Conservation (phyloP, 64 coral and sea anemone genomes). For the Montipora foliosa region DNA sequence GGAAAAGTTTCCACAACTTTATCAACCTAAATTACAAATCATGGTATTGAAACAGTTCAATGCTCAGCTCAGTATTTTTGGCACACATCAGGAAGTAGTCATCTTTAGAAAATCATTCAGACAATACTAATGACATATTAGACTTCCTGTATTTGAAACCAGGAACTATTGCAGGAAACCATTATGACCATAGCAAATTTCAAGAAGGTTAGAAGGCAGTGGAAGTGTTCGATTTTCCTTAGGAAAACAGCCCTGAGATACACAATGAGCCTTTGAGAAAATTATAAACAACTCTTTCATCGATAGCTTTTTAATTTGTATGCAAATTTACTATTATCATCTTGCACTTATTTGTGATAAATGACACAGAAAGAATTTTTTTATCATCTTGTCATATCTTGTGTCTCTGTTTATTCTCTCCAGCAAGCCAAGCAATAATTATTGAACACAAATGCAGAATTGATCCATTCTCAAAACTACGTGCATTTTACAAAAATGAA, state of each 20-base stretch:
- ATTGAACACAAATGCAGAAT: not conserved
- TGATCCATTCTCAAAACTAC: not conserved
- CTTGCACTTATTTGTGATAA: not conserved
- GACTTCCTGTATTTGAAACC: not conserved
- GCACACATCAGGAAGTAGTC: not conserved
- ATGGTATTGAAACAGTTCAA: not conserved
- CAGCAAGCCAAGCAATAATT: not conserved
- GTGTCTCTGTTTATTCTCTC: not conserved
- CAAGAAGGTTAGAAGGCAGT: not conserved
- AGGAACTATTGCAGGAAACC: not conserved
- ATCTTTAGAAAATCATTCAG: not conserved
- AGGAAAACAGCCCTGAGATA: not conserved
- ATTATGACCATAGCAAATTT: too few relatives aligned
- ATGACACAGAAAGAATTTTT: not conserved
- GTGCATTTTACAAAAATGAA: not conserved
- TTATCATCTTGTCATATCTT: not conserved
- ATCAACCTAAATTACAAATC: not conserved
- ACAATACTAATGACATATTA: not conserved
- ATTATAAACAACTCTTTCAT: not conserved
- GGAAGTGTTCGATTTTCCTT: not conserved
- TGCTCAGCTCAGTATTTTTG: not conserved
- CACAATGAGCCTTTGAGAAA: not conserved
- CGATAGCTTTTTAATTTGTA: slow-evolving; percentile 1
- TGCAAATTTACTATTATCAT: slow-evolving; percentile 10
- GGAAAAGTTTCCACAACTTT: not conserved